phyloP scores from a whole-genome alignment of 2,888 invertebrate genomes.

The Acronicta psi region DNA sequence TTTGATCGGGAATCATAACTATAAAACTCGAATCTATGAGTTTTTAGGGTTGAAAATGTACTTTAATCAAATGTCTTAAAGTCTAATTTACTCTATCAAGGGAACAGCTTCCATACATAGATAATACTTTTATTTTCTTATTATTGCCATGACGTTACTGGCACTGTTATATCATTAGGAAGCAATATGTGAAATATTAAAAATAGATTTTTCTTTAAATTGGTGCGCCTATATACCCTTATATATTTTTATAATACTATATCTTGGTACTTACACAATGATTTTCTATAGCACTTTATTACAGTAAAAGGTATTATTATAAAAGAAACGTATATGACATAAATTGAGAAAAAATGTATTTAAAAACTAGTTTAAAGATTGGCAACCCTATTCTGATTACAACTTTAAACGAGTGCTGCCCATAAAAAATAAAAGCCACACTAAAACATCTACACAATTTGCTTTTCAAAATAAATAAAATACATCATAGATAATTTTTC shows the following conservation, averaged over 20 bases:
- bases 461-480: constrained; percentile 50
- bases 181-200: constrained; percentile 81
- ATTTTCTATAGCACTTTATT: constrained; percentile 53
- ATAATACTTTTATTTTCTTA: constrained; percentile 69
- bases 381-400: constrained; percentile 58
- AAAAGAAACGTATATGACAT: constrained; percentile 45
- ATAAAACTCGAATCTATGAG: constrained; percentile 4
- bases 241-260: constrained; percentile 68
- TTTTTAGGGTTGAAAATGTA: constrained; percentile 61
- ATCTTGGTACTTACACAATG: constrained; percentile 67
- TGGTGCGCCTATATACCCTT: constrained; percentile 75
- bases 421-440: constrained; percentile 21
- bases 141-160: constrained; percentile 76
- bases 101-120: constrained; percentile 54
- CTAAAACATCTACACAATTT: constrained; percentile 13
- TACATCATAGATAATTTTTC: constrained; percentile 41
- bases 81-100: constrained; percentile 63
- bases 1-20: constrained; percentile 1
- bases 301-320: constrained; percentile 41
- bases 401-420: constrained; percentile 15
- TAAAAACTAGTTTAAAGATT: constrained; percentile 44
- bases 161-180: constrained; percentile 68
- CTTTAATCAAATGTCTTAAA: constrained; percentile 72
- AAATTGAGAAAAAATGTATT: constrained; percentile 32
- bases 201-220: constrained; percentile 78